A percentile compares a stretch with the other conserved stretches of the same genome.
phyloP scores from a whole-genome alignment of 2,888 invertebrate species.

The Trissonchulus sp. region DNA sequence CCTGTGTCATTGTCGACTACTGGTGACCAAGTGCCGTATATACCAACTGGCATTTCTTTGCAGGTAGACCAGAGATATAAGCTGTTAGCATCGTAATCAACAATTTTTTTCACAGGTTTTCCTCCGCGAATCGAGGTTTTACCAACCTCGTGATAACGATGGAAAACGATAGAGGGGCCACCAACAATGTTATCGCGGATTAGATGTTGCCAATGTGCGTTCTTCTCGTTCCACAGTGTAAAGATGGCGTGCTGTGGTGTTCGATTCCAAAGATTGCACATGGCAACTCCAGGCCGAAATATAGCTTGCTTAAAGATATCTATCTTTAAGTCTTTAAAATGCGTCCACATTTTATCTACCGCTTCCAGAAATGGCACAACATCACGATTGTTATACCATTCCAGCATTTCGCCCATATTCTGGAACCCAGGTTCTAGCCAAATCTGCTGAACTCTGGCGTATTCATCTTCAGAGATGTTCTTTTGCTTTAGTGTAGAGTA shows the following conservation, averaged over 20 bases:
- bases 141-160: slow-evolving; percentile 26
- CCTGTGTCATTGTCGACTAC: not conserved
- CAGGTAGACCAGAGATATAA: slow-evolving; percentile 31
- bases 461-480: slow-evolving; percentile 2
- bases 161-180: slow-evolving; percentile 17
- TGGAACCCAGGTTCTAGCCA: not conserved
- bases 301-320: slow-evolving; percentile 30
- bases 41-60: slow-evolving; percentile 32
- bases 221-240: slow-evolving; percentile 14
- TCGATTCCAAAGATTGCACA: slow-evolving; percentile 32
- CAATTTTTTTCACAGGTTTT: slow-evolving; percentile 16
- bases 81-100: slow-evolving; percentile 33
- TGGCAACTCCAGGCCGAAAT: slow-evolving; percentile 31
- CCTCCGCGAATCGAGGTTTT: slow-evolving; percentile 14
- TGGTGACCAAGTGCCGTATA: not conserved
- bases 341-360: slow-evolving; percentile 34
- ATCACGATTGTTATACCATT: slow-evolving; percentile 33
- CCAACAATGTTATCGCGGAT: slow-evolving; percentile 9
- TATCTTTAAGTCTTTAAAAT: slow-evolving; percentile 22
- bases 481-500: slow-evolving; percentile 12
- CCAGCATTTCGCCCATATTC: slow-evolving; percentile 27
- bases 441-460: not conserved
- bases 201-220: not conserved
- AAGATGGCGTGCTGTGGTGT: slow-evolving; percentile 23
- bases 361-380: slow-evolving; percentile 34